phyloP scores from a whole-genome alignment of 2,113 vertebrate genomes.

The Myrmecobius fasciatus region DNA sequence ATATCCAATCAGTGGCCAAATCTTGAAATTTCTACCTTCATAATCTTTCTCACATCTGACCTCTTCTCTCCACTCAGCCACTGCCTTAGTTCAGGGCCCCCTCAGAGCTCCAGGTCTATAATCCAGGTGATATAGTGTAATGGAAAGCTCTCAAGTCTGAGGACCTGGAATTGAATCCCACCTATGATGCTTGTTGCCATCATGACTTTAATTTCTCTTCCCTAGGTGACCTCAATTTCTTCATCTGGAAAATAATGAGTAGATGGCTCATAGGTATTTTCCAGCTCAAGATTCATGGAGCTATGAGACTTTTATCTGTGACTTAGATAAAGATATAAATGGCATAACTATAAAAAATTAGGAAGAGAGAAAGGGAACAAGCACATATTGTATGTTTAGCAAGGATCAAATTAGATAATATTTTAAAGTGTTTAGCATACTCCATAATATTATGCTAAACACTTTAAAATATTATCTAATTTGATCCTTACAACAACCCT shows the following conservation, averaged over 20 bases:
- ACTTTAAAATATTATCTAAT: background rate
- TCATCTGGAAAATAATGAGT: background rate
- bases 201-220: background rate
- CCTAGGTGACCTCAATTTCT: background rate
- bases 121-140: background rate
- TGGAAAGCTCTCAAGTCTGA: background rate
- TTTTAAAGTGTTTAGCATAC: too few species aligned
- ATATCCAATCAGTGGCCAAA: background rate
- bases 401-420: too few species aligned
- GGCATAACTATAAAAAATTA: background rate
- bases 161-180: background rate
- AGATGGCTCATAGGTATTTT: background rate
- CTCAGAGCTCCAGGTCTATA: background rate
- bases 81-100: background rate
- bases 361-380: background rate
- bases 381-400: too few species aligned
- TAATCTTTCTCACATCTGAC: background rate
- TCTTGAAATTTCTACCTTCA: background rate
- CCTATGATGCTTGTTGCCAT: background rate
- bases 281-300: background rate
- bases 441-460: too few species aligned
- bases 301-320: background rate
- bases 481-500: background rate
- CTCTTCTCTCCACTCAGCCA: background rate
- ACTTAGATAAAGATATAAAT: background rate